These are phyloP conservation scores for Melanotaenia duboulayi DNA, from an alignment of 2,113 vertebrate genomes.

Conservation along the genomic window DNA sequence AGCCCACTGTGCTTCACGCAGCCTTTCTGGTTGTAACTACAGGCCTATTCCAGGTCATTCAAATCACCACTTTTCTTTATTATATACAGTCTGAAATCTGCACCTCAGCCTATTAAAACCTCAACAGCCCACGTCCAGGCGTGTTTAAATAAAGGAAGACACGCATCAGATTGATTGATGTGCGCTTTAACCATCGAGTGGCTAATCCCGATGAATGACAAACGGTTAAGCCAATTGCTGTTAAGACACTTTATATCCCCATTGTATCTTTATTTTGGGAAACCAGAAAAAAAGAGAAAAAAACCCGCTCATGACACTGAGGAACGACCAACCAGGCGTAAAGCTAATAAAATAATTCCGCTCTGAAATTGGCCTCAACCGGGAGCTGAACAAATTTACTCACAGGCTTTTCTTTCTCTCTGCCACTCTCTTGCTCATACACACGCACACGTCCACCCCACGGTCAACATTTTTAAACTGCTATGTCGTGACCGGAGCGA, in stretches of 20 bases:
- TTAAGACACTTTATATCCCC: constrained; percentile 70
- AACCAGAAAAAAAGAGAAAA: constrained; percentile 41
- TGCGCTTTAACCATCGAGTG: constrained; percentile 78
- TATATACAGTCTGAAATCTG: constrained; percentile 39
- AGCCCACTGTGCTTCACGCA: constrained; percentile 19
- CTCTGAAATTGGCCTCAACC: constrained; percentile 55
- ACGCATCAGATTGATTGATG: constrained; percentile 74
- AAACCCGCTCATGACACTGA: constrained; percentile 49
- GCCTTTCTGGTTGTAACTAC: constrained; percentile 40
- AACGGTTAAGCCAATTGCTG: constrained; percentile 79
- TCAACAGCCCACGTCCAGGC: constrained; percentile 59
- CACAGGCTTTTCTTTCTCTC: constrained; percentile 4
- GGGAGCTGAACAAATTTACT: constrained; percentile 36
- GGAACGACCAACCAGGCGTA: constrained; percentile 62
- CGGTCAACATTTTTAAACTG: constrained; percentile 53
- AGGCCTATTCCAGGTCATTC: constrained; percentile 32
- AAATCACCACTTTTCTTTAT: constrained; percentile 15
- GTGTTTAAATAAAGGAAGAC: constrained; percentile 56
- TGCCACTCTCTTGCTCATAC: neutral
- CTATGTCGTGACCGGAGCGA: constrained; percentile 77
- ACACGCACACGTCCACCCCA: constrained; percentile 18
- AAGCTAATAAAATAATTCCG: constrained; percentile 63
- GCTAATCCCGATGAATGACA: constrained; percentile 78
- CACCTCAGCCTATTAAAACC: constrained; percentile 56
- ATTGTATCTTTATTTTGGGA: constrained; percentile 77